These are phyloP conservation scores for Drosophila saltans DNA, from an alignment of 1,140 invertebrate genomes.

Conservation along the genomic window DNA sequence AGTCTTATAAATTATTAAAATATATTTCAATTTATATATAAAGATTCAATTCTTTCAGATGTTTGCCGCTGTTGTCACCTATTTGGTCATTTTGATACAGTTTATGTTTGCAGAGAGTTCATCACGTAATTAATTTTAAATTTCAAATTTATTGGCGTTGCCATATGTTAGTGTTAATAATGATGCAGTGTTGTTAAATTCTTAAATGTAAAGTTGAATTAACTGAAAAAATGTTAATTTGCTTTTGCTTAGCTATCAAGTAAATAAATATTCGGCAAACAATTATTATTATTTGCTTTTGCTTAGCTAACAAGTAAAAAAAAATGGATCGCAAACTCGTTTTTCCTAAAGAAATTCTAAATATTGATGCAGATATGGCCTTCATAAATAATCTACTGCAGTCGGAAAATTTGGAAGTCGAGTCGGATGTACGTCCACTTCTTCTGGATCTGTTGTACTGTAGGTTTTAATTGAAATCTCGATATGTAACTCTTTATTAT, in stretches of 20 bases:
- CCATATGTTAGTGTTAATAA: neutral
- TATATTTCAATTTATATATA: neutral
- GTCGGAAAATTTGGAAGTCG: neutral
- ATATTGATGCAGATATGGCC: neutral
- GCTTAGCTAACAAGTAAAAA: neutral
- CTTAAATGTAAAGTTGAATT: too few relatives aligned
- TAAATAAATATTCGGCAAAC: too few relatives aligned
- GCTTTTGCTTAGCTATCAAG: too few relatives aligned
- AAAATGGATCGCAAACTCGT: neutral
- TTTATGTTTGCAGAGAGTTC: constrained; percentile 76
- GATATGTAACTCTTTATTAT: neutral
- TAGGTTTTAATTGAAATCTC: neutral
- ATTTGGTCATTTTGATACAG: constrained; percentile 78
- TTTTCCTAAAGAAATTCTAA: neutral
- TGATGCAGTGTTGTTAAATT: neutral
- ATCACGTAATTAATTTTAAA: neutral
- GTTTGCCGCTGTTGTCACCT: constrained; percentile 77
- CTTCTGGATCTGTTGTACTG: neutral
- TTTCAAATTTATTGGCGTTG: neutral
- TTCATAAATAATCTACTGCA: neutral
- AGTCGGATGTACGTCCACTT: neutral
- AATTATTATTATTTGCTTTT: neutral
- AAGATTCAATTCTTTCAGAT: constrained; percentile 48
- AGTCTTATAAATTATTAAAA: neutral
- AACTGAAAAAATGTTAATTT: too few relatives aligned